These are phyloP conservation scores for Heliothis subflexa DNA, from an alignment of 1,140 invertebrate species.

Conservation along the genomic window DNA sequence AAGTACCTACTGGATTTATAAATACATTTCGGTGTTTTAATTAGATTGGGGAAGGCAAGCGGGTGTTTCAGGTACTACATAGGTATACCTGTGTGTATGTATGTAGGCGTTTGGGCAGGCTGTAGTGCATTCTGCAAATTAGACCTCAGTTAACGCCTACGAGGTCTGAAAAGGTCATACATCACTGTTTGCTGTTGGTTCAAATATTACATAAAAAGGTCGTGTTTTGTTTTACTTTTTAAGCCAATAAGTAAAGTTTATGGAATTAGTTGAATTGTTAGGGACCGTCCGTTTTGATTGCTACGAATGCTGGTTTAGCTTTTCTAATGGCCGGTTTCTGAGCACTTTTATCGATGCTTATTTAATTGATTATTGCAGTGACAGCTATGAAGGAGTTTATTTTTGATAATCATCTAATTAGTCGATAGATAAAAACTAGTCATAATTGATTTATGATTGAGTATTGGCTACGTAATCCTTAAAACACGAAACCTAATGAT, in stretches of 20 bases:
- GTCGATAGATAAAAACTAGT: too few relatives aligned
- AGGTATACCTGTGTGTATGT: background rate
- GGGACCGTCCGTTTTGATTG: too few relatives aligned
- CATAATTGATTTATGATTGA: too few relatives aligned
- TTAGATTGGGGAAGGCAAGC: background rate
- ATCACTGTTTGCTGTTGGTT: background rate
- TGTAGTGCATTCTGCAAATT: constrained; percentile 29
- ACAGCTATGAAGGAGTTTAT: too few relatives aligned
- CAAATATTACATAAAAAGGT: constrained; percentile 16
- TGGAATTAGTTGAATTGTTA: background rate
- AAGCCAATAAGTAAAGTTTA: background rate
- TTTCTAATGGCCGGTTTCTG: too few relatives aligned
- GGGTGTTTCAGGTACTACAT: background rate
- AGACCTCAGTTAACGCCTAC: constrained; percentile 20
- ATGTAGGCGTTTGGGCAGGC: constrained; percentile 15
- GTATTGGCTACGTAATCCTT: too few relatives aligned
- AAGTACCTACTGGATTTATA: background rate
- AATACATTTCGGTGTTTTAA: background rate
- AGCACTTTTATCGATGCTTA: too few relatives aligned
- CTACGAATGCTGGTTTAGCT: too few relatives aligned
- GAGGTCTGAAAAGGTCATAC: background rate
- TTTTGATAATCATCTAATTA: too few relatives aligned
- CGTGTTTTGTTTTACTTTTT: background rate
- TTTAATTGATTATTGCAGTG: too few relatives aligned
- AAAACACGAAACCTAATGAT: too few relatives aligned